Evolutionary conservation across 2,113 vertebrate genomes (phyloP).

Genomic region (Xiphophorus hellerii): DNA sequence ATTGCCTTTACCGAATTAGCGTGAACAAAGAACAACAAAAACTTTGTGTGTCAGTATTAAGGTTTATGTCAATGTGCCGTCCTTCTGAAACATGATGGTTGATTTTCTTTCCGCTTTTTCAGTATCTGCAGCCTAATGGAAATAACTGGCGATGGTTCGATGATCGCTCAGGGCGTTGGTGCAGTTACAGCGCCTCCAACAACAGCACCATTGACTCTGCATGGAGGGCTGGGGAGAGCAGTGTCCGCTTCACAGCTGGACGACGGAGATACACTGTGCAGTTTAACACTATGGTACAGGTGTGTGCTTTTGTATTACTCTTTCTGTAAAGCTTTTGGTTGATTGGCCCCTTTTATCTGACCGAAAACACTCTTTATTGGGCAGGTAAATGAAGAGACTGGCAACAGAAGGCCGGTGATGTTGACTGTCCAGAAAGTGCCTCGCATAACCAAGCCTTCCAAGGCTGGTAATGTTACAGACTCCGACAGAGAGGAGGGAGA

Average conservation of each 20-base stretch:
- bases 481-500: constrained; percentile 86
- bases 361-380: constrained; percentile 1
- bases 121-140: constrained; percentile 92
- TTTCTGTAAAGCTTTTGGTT: not conserved
- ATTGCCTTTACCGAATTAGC: no score
- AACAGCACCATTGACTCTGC: constrained; percentile 94
- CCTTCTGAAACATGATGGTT: not conserved
- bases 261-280: constrained; percentile 92
- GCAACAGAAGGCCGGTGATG: constrained; percentile 92
- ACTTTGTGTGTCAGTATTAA: no score
- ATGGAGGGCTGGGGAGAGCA: constrained; percentile 92
- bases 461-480: constrained; percentile 84
- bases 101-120: not conserved
- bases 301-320: constrained; percentile 49
- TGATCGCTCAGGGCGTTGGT: constrained; percentile 94
- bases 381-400: constrained; percentile 94
- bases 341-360: not conserved
- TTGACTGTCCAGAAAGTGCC: constrained; percentile 89
- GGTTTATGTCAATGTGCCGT: not conserved
- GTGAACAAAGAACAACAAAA: not conserved
- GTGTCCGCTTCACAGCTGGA: constrained; percentile 93
- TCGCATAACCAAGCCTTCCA: constrained; percentile 82
- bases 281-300: constrained; percentile 97
- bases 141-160: constrained; percentile 98
- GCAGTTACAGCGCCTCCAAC: constrained; percentile 94